These are phyloP conservation scores for Trinectes maculatus DNA, from an alignment of 2,113 vertebrate species.

Conservation along the genomic window DNA sequence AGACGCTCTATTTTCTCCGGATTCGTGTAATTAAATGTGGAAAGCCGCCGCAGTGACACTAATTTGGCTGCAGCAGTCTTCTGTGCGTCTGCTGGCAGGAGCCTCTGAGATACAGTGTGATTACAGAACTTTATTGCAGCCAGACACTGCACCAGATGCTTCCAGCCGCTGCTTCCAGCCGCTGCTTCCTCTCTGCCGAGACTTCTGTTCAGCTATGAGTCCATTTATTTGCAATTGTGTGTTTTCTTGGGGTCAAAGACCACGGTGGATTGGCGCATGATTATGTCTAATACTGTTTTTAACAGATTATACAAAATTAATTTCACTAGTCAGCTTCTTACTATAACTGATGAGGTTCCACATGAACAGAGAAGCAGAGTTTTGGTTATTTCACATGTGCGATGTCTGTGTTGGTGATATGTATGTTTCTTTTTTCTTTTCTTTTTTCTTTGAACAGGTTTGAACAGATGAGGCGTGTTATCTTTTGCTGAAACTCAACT, in stretches of 20 bases:
- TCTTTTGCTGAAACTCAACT: too few relatives aligned
- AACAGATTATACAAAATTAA: too few relatives aligned
- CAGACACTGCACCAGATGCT: conserved; percentile 26
- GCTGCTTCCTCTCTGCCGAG: neutral
- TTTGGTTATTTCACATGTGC: neutral
- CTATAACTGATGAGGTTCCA: neutral
- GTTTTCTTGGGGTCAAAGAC: neutral
- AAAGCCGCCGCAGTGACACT: conserved; percentile 31
- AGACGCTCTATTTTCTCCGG: neutral
- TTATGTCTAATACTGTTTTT: neutral
- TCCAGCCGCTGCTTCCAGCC: conserved; percentile 22
- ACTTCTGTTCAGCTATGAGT: neutral
- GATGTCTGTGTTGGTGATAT: neutral
- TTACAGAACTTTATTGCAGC: conserved; percentile 36
- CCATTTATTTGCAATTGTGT: neutral
- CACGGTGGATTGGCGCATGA: neutral
- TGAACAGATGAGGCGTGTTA: too few relatives aligned
- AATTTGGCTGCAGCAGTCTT: conserved; percentile 15
- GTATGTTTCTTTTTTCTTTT: too few relatives aligned
- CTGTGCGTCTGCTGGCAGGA: conserved; percentile 7
- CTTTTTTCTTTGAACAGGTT: too few relatives aligned
- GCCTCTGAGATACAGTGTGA: conserved; percentile 5
- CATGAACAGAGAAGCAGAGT: neutral
- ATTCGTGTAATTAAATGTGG: conserved; percentile 38
- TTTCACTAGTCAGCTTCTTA: neutral